Percentiles rank a stretch among this genome's conserved stretches.
These are phyloP conservation scores for Clarias magur DNA, from an alignment of 2,113 vertebrate genomes.

Conservation along the genomic window DNA sequence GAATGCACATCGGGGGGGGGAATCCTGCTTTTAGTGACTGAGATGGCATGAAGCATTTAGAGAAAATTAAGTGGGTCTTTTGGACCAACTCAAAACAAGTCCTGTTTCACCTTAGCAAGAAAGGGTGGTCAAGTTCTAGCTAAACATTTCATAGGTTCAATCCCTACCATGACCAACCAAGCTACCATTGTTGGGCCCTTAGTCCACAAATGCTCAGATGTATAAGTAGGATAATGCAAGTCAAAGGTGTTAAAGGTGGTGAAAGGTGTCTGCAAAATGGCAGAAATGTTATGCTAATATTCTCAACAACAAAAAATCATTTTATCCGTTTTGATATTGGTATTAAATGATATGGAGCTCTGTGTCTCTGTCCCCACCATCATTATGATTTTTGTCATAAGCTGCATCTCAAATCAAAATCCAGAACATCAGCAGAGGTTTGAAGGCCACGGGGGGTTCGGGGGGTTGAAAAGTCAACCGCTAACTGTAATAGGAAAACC, in stretches of 20 bases:
- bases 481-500: background rate
- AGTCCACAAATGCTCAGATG: too few species aligned
- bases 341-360: background rate
- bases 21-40: background rate
- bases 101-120: background rate
- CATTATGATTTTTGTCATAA: background rate
- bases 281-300: too few species aligned
- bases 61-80: background rate
- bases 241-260: too few species aligned
- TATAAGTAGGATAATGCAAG: too few species aligned
- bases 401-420: background rate
- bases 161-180: too few species aligned
- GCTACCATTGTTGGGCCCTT: too few species aligned
- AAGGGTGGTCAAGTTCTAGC: background rate
- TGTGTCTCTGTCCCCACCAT: background rate
- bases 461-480: background rate
- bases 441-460: too few species aligned
- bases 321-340: background rate
- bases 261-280: too few species aligned
- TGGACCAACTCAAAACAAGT: background rate
- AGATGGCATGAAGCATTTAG: background rate
- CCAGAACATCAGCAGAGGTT: background rate
- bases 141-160: too few species aligned
- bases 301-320: too few species aligned
- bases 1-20: constrained; percentile 66